phyloP scores from a whole-genome alignment of 2,113 vertebrate species.

The Ardeotis arabs region DNA sequence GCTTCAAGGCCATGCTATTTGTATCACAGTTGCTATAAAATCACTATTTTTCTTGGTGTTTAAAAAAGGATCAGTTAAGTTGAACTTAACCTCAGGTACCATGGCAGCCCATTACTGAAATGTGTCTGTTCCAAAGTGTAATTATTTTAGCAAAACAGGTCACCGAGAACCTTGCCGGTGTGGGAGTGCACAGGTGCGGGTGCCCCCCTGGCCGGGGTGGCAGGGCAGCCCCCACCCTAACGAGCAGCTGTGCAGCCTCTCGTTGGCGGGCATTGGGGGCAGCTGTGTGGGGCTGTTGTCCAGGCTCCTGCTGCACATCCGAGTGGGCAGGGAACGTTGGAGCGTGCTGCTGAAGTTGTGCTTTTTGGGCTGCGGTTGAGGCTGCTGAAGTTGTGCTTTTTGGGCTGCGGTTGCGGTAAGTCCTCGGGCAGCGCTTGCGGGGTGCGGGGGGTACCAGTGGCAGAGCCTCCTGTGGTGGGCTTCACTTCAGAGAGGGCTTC shows the following conservation, averaged over 20 bases:
- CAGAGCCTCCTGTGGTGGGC: background rate
- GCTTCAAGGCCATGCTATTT: background rate
- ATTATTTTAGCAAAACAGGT: background rate
- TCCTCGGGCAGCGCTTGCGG: background rate
- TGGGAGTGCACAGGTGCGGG: background rate
- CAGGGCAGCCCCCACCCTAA: background rate
- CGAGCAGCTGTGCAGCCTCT: background rate
- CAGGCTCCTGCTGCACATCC: fast-evolving
- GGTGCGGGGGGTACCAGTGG: background rate
- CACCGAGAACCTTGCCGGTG: background rate
- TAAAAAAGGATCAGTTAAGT: background rate
- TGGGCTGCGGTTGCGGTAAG: background rate
- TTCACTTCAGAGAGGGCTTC: background rate
- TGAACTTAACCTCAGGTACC: background rate
- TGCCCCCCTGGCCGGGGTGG: background rate
- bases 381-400: background rate
- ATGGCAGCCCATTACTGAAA: background rate
- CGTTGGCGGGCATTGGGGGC: background rate
- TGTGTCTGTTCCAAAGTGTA: background rate
- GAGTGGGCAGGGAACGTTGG: too few relatives aligned
- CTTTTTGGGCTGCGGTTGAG: background rate
- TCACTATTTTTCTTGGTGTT: background rate
- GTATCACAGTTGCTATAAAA: background rate
- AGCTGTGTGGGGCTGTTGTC: fast-evolving
- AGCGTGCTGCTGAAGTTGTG: background rate